A percentile compares a stretch with the other conserved stretches of the same genome.
These are phyloP conservation scores for Mesoligia furuncula DNA, from an alignment of 2,888 invertebrate species.

Conservation along the genomic window DNA sequence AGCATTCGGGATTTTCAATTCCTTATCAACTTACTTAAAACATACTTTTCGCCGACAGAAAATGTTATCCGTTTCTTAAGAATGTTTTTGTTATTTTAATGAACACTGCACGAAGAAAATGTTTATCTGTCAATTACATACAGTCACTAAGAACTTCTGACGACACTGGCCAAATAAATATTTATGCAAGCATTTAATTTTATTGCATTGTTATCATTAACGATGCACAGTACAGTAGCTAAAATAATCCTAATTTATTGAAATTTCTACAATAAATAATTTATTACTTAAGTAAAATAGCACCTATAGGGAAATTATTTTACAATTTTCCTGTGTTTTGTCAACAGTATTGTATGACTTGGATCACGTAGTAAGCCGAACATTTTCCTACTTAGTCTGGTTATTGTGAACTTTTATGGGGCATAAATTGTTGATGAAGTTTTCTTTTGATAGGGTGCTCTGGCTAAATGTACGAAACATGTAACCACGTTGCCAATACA, in stretches of 20 bases:
- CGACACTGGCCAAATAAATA: slow-evolving; percentile 1
- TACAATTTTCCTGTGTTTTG: slow-evolving; percentile 23
- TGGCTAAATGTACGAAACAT: neutral
- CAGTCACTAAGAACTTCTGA: slow-evolving; percentile 11
- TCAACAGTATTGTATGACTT: slow-evolving; percentile 2
- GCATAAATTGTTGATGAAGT: neutral
- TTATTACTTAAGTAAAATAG: neutral
- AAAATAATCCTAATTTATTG: neutral
- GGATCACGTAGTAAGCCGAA: slow-evolving; percentile 9
- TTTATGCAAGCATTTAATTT: slow-evolving; percentile 10
- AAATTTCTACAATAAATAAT: neutral
- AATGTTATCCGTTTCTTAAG: neutral
- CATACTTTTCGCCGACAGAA: neutral
- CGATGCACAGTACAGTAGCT: slow-evolving; percentile 2
- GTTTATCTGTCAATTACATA: slow-evolving; percentile 30
- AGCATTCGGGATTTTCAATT: neutral
- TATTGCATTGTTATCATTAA: slow-evolving; percentile 22
- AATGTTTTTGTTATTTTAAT: slow-evolving; percentile 20
- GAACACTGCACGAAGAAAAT: slow-evolving; percentile 8
- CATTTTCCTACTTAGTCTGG: neutral
- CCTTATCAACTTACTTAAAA: neutral
- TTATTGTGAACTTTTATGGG: neutral
- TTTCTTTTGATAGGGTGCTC: neutral
- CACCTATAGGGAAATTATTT: neutral
- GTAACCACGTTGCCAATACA: neutral